Conservation (phyloP, 2,113 vertebrate species). For the Sorex araneus region DNA sequence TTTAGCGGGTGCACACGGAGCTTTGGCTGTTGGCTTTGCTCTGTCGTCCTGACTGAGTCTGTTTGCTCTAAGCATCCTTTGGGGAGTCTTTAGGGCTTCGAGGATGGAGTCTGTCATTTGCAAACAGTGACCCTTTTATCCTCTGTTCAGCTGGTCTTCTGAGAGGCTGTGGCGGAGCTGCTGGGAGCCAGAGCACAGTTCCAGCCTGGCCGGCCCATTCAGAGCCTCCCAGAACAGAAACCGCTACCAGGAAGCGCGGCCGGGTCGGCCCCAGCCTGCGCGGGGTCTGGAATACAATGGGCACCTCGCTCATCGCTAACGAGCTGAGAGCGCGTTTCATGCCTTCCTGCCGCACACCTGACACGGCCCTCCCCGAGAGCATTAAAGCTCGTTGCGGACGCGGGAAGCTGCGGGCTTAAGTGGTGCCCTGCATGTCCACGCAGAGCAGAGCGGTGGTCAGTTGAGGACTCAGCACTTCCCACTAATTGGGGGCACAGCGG, state of each 20-base stretch:
- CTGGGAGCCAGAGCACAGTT: not conserved
- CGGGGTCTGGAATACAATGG: constrained; percentile 53
- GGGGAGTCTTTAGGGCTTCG: not conserved
- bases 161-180: not conserved
- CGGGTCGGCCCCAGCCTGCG: not conserved
- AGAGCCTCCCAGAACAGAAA: constrained; percentile 46
- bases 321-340: constrained; percentile 72
- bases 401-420: constrained; percentile 58
- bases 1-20: not conserved
- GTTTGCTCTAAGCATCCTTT: not conserved
- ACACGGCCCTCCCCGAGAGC: constrained; percentile 63
- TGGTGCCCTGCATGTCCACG: constrained; percentile 67
- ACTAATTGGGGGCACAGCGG: constrained; percentile 45
- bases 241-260: not conserved
- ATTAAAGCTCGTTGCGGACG: constrained; percentile 68
- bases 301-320: constrained; percentile 42
- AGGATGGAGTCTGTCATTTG: not conserved
- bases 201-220: not conserved
- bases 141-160: not conserved
- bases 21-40: not conserved
- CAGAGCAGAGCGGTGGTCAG: constrained; percentile 20
- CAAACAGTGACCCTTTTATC: not conserved
- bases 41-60: not conserved
- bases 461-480: constrained; percentile 49
- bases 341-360: constrained; percentile 58